These are phyloP conservation scores for Phragmatobia fuliginosa DNA, from an alignment of 2,888 invertebrate genomes.

Conservation along the genomic window DNA sequence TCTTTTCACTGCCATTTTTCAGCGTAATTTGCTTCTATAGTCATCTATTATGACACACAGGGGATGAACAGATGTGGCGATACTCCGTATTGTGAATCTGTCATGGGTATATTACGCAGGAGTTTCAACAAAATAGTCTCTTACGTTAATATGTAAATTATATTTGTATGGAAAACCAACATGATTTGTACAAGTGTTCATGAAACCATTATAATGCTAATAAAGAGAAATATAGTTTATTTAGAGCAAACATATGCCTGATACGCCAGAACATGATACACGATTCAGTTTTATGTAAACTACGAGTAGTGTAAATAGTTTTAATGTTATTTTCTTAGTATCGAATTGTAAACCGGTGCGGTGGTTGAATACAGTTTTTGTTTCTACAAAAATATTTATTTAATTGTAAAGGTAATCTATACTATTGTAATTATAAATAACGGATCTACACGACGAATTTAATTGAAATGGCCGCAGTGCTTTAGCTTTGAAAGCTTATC, in stretches of 20 bases:
- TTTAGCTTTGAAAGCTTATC: too few relatives aligned
- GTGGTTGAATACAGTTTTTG: not conserved
- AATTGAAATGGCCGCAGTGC: too few relatives aligned
- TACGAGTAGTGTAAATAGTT: not conserved
- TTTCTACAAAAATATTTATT: not conserved
- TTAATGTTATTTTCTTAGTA: not conserved
- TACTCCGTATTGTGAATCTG: not conserved
- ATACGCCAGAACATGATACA: not conserved
- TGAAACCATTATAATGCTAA: slow-evolving; percentile 38
- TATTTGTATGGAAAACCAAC: not conserved
- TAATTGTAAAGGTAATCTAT: too few relatives aligned
- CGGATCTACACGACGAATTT: too few relatives aligned
- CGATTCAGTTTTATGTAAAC: not conserved
- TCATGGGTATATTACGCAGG: not conserved
- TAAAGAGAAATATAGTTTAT: slow-evolving; percentile 4
- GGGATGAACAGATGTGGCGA: too few relatives aligned
- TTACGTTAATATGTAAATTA: not conserved
- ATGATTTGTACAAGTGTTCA: slow-evolving; percentile 38
- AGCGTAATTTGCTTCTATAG: too few relatives aligned
- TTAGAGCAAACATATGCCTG: not conserved
- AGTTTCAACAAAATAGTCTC: not conserved
- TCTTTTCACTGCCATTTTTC: too few relatives aligned
- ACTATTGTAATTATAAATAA: too few relatives aligned
- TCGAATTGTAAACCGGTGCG: not conserved
- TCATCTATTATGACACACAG: too few relatives aligned